These are phyloP conservation scores for Takifugu ocellatus DNA, from an alignment of 2,797 vertebrate genomes.

Conservation along the genomic window DNA sequence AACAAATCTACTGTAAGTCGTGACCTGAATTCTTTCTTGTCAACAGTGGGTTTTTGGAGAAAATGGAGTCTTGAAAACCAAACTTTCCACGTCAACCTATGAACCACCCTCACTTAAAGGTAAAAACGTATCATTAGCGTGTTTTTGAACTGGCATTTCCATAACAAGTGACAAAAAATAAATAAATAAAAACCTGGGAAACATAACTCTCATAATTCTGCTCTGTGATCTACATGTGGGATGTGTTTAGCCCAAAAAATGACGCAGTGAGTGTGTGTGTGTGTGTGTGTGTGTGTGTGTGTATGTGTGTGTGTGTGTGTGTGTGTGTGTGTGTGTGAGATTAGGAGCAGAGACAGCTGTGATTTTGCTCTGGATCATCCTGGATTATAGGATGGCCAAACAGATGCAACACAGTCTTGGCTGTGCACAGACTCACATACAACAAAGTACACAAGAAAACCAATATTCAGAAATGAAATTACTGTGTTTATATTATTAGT, in stretches of 20 bases:
- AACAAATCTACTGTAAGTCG: constrained; percentile 1
- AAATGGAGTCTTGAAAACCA: constrained; percentile 83
- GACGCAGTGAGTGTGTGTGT: constrained; percentile 21
- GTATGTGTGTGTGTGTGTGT: constrained; percentile 11
- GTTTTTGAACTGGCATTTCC: constrained; percentile 5
- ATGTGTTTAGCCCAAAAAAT: constrained; percentile 32
- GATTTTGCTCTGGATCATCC: constrained; percentile 68
- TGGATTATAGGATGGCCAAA: constrained; percentile 62
- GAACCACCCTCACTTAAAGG: constrained; percentile 93
- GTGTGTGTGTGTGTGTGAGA: constrained; percentile 41
- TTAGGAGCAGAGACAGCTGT: constrained; percentile 70
- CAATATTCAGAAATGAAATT: constrained; percentile 11
- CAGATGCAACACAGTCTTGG: constrained; percentile 52
- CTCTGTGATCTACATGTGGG: constrained; percentile 36
- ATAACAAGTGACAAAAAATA: constrained; percentile 12
- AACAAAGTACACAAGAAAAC: constrained; percentile 10
- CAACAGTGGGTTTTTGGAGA: constrained; percentile 83
- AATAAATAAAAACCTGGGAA: constrained; percentile 9
- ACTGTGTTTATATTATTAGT: not conserved
- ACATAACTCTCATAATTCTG: constrained; percentile 28
- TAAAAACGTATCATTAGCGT: constrained; percentile 39
- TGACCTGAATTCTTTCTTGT: constrained; percentile 3
- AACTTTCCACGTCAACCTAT: constrained; percentile 83
- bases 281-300: constrained; percentile 23
- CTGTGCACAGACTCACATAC: constrained; percentile 18